Conservation (phyloP, 2,113 vertebrate species). For the Vidua chalybeata region DNA sequence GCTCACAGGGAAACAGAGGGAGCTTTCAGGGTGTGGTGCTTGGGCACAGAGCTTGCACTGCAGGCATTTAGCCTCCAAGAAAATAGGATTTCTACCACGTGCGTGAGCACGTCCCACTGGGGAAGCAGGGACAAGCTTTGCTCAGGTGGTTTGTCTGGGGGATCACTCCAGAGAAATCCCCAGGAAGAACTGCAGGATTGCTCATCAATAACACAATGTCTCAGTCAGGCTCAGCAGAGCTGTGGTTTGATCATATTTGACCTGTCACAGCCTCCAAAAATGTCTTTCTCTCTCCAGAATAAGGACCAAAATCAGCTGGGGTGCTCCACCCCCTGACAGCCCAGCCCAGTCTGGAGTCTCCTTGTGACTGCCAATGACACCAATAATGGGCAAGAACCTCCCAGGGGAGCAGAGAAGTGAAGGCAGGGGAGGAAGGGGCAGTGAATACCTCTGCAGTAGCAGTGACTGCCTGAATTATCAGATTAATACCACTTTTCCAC, state of each 20-base stretch:
- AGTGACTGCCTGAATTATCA: not conserved
- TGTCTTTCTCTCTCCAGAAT: not conserved
- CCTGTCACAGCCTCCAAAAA: not conserved
- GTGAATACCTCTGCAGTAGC: not conserved
- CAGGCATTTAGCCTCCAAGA: not conserved
- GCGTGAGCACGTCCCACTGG: not conserved
- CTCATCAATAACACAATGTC: accelerated
- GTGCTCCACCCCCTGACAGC: not conserved
- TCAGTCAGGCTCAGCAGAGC: not conserved
- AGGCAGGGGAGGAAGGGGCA: not conserved
- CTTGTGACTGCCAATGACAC: not conserved
- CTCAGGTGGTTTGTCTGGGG: not conserved
- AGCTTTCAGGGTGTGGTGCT: not conserved
- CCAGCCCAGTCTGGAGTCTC: not conserved
- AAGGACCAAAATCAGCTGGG: not conserved
- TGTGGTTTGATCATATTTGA: not conserved
- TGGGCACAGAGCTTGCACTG: not conserved
- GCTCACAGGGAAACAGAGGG: not conserved
- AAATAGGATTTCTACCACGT: not conserved
- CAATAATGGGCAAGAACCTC: not conserved
- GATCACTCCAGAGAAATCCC: not conserved
- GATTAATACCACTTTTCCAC: not conserved
- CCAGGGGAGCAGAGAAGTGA: not conserved
- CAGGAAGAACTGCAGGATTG: not conserved
- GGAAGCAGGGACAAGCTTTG: not conserved